These are phyloP conservation scores for Ptychochromis oligacanthus DNA, from an alignment of 2,113 vertebrate genomes.

Conservation along the genomic window DNA sequence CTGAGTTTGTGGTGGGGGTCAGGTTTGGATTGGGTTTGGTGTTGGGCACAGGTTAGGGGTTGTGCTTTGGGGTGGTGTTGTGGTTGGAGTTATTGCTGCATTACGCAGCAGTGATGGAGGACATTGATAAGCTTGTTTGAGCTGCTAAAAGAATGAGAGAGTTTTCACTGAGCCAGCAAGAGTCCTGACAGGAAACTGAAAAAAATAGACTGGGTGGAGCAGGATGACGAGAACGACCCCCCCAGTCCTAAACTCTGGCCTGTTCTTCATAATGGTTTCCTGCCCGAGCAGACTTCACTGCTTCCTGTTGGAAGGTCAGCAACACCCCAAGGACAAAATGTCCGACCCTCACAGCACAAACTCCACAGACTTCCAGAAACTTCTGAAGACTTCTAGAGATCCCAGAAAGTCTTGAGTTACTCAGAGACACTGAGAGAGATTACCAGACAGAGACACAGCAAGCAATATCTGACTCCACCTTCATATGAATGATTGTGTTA, in stretches of 20 bases:
- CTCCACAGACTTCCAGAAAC: accelerated
- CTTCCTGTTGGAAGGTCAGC: slow-evolving; percentile 23
- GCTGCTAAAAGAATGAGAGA: slow-evolving; percentile 20
- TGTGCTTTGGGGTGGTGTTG: not conserved
- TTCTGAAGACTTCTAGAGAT: not conserved
- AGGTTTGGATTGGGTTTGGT: not conserved
- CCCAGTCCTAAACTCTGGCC: not conserved
- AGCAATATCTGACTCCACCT: not conserved
- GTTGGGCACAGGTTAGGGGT: accelerated
- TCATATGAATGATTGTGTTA: not conserved
- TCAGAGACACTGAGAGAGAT: not conserved
- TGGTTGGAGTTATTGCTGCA: not conserved
- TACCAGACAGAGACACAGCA: not conserved
- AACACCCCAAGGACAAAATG: slow-evolving; percentile 15
- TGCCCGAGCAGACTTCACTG: slow-evolving; percentile 8
- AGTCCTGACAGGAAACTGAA: slow-evolving; percentile 41
- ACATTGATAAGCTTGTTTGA: slow-evolving; percentile 44
- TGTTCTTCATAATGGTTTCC: slow-evolving; percentile 34
- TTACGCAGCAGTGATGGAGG: not conserved
- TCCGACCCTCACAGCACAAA: not conserved
- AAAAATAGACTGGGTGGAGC: not conserved
- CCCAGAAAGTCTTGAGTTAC: not conserved
- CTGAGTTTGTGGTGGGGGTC: not conserved
- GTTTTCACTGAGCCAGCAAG: not conserved
- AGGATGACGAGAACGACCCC: not conserved